Evolutionary conservation across 2,888 invertebrate species (phyloP).

Genomic region (Volucella inflata): DNA sequence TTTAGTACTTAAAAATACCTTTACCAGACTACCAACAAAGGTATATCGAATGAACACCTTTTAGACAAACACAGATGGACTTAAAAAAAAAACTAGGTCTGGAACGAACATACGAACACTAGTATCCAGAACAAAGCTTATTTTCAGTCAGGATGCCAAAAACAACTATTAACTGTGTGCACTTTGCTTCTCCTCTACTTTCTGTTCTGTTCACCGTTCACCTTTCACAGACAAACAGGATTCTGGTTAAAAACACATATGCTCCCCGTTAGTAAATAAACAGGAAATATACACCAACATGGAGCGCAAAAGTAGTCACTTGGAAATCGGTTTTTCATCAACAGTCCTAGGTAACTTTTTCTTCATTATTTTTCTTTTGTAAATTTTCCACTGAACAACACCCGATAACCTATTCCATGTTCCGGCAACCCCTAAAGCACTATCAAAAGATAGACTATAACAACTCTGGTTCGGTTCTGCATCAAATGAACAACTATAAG

Average conservation of each 20-base stretch:
- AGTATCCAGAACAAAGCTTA: slow-evolving; percentile 9
- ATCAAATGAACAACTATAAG: slow-evolving; percentile 31
- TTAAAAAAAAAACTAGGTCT: too few species aligned
- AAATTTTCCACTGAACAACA: slow-evolving; percentile 28
- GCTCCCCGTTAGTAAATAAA: slow-evolving; percentile 44
- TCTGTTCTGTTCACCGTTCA: neutral
- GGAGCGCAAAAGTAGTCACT: slow-evolving; percentile 60
- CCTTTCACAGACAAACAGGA: slow-evolving; percentile 25
- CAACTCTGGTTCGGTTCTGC: slow-evolving; percentile 29
- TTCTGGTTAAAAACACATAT: slow-evolving; percentile 42
- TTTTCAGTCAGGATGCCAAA: slow-evolving; percentile 14
- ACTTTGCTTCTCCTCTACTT: slow-evolving; percentile 7
- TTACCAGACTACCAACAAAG: too few species aligned
- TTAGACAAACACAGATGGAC: too few species aligned
- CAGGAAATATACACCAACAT: slow-evolving; percentile 56
- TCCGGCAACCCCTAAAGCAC: neutral
- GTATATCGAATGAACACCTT: too few species aligned
- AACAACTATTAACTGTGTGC: slow-evolving; percentile 49
- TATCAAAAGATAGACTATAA: slow-evolving; percentile 12
- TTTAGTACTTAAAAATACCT: too few species aligned
- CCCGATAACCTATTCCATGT: neutral
- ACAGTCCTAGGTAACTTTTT: too few species aligned
- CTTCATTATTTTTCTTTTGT: slow-evolving; percentile 7
- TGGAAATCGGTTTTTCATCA: slow-evolving; percentile 63
- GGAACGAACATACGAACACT: neutral